phyloP scores from a whole-genome alignment of 2,113 vertebrate species.

The Tetrao urogallus region DNA sequence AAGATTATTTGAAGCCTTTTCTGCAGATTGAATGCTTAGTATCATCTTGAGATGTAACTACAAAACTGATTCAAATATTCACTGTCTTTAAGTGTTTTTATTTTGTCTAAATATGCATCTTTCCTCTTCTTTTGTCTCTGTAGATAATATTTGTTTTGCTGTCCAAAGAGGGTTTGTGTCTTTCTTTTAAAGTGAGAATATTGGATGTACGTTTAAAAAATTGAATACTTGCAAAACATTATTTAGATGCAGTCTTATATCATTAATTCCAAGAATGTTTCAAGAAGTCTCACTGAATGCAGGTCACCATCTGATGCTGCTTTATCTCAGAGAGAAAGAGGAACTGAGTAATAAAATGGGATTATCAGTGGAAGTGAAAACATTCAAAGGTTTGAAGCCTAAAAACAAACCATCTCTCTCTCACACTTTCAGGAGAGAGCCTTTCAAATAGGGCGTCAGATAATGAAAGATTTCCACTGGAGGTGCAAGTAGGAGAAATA shows the following conservation, averaged over 20 bases:
- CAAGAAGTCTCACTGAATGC: not conserved
- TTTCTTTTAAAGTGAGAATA: not conserved
- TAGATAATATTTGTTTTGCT: not conserved
- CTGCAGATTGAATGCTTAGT: not conserved
- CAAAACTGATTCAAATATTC: not conserved
- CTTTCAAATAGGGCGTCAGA: slow-evolving; percentile 5
- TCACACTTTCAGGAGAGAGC: not conserved
- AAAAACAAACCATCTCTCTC: slow-evolving; percentile 9
- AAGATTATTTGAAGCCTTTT: not conserved
- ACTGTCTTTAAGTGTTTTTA: not conserved
- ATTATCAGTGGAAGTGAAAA: slow-evolving; percentile 49
- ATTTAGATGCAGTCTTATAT: not conserved
- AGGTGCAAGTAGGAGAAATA: not conserved
- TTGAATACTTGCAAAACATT: not conserved
- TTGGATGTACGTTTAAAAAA: not conserved
- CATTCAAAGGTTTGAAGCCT: not conserved
- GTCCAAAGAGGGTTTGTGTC: not conserved
- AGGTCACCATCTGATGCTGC: not conserved
- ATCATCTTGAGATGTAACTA: not conserved
- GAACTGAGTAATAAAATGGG: slow-evolving; percentile 7
- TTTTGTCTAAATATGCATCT: not conserved
- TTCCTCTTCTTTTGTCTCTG: not conserved
- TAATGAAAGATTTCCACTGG: not conserved
- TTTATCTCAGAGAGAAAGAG: slow-evolving; percentile 16
- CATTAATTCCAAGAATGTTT: not conserved